phyloP scores from a whole-genome alignment of 2,888 invertebrate genomes.

The Oscheius onirici region DNA sequence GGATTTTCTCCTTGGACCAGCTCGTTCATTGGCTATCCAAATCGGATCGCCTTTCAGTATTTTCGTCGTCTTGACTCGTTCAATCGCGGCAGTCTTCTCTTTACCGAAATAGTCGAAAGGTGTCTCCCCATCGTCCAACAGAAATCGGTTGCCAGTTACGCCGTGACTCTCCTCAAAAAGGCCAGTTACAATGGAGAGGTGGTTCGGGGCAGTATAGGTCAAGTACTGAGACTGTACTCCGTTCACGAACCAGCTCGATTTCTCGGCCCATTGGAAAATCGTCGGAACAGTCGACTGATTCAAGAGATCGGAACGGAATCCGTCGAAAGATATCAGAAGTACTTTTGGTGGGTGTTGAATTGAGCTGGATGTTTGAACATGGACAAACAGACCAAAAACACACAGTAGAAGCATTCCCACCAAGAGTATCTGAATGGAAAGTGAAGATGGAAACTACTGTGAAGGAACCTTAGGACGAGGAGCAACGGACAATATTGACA shows the following conservation, averaged over 20 bases:
- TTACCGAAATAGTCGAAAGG: constrained; percentile 51
- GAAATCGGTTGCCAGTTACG: constrained; percentile 52
- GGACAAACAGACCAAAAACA: too few species aligned
- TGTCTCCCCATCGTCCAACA: constrained; percentile 16
- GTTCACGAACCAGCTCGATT: constrained; percentile 48
- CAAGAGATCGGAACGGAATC: constrained; percentile 52
- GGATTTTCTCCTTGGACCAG: constrained; percentile 35
- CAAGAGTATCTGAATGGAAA: too few species aligned
- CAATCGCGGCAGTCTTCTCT: constrained; percentile 25
- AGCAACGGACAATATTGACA: too few species aligned
- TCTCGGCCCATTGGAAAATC: constrained; percentile 47
- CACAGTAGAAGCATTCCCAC: too few species aligned
- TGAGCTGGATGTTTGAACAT: too few species aligned
- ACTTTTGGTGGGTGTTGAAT: constrained; percentile 37
- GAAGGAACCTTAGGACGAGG: too few species aligned
- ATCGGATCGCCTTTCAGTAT: constrained; percentile 44
- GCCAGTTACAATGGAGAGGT: constrained; percentile 53
- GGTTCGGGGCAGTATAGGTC: constrained; percentile 54
- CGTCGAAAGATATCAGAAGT: constrained; percentile 52
- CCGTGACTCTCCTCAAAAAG: constrained; percentile 50
- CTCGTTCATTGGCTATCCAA: constrained; percentile 51
- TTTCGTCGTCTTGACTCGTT: background rate
- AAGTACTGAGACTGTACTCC: constrained; percentile 49
- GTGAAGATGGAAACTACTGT: too few species aligned
- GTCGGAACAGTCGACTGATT: constrained; percentile 45